These are phyloP conservation scores for Podargus strigoides DNA, from an alignment of 2,797 vertebrate genomes.

Conservation along the genomic window DNA sequence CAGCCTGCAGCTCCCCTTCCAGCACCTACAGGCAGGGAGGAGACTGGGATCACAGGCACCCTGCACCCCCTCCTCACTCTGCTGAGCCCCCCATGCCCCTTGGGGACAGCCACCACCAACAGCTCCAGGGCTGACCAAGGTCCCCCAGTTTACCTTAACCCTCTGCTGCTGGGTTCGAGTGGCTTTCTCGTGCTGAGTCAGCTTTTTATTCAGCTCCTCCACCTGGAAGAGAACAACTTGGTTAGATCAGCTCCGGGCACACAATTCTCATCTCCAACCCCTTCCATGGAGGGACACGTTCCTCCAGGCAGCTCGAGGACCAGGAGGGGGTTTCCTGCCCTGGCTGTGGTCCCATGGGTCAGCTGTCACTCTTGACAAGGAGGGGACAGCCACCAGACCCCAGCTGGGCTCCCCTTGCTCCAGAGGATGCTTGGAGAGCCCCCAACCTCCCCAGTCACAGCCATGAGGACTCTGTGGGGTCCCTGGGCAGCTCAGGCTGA, in stretches of 20 bases:
- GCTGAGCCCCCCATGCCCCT: not conserved
- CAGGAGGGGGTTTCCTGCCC: not conserved
- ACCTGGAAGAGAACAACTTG: conserved; percentile 20
- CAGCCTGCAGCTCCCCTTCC: conserved; percentile 66
- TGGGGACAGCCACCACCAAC: not conserved
- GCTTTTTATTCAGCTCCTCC: conserved; percentile 74
- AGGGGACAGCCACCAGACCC: no score
- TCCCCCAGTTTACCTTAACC: conserved; percentile 59
- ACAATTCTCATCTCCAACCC: no score
- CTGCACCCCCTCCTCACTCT: no score
- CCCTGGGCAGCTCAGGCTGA: not conserved
- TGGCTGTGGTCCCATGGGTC: no score
- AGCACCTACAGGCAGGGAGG: conserved; percentile 9
- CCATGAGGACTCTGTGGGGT: not conserved
- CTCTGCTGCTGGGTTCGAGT: conserved; percentile 68
- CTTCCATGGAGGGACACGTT: no score
- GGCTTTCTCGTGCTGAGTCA: conserved; percentile 70
- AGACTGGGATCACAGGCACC: no score
- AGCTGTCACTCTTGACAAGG: no score
- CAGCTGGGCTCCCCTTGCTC: not conserved
- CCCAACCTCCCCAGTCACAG: not conserved
- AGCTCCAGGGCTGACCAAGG: not conserved
- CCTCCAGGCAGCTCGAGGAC: no score
- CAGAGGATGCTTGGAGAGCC: not conserved
- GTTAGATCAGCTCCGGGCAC: not conserved